A percentile compares a stretch with the other conserved stretches of the same genome.
Conservation (phyloP, 2,113 vertebrate species). For the Misgurnus anguillicaudatus region DNA sequence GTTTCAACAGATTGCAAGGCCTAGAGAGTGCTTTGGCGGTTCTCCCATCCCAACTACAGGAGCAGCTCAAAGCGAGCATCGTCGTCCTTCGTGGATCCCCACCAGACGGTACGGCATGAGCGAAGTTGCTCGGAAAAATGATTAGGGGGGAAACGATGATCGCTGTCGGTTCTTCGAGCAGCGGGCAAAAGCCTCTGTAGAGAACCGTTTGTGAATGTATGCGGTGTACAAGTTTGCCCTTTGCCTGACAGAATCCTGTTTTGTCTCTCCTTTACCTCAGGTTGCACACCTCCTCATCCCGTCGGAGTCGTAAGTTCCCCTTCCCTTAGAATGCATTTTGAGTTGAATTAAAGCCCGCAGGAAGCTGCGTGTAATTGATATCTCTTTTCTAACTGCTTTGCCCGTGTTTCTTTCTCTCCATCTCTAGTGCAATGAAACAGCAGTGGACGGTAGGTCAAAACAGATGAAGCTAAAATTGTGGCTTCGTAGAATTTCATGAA, state of each 20-base stretch:
- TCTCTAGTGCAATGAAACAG: too few relatives aligned
- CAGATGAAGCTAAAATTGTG: background rate
- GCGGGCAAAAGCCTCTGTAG: background rate
- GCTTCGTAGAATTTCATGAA: background rate
- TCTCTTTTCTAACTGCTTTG: too few relatives aligned
- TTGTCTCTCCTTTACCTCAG: background rate
- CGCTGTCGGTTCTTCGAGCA: background rate
- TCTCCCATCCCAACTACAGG: too few relatives aligned
- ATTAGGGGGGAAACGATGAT: too few relatives aligned
- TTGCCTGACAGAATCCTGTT: background rate
- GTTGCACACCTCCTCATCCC: background rate
- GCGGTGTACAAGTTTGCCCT: background rate
- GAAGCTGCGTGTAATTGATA: too few relatives aligned
- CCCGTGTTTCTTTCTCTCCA: too few relatives aligned
- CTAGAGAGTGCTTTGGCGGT: too few relatives aligned
- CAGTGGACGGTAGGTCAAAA: too few relatives aligned
- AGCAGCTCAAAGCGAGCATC: too few relatives aligned
- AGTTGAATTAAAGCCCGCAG: too few relatives aligned
- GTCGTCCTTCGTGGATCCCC: too few relatives aligned
- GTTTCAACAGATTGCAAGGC: background rate
- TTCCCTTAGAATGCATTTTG: background rate
- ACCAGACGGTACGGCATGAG: too few relatives aligned
- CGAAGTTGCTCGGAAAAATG: background rate
- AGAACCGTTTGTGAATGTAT: background rate
- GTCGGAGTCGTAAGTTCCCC: constrained; percentile 12